Conservation (phyloP, 2,113 vertebrate species). For the Parus major region DNA sequence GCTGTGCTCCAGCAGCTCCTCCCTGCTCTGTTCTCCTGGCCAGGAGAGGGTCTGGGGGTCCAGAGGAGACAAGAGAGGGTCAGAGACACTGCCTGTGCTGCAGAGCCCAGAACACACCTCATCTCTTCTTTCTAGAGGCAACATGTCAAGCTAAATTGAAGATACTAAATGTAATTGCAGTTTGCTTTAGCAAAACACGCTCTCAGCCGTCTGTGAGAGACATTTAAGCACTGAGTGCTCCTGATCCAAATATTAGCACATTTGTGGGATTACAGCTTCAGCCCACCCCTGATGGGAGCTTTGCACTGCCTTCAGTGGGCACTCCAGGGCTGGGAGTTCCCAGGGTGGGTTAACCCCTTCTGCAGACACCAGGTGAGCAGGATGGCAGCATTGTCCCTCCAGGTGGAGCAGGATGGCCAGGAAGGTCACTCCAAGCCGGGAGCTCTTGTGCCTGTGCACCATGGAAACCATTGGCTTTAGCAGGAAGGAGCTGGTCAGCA, state of each 20-base stretch:
- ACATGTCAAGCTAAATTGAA: slow-evolving; percentile 12
- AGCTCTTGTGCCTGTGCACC: neutral
- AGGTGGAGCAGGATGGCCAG: neutral
- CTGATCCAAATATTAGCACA: slow-evolving; percentile 4
- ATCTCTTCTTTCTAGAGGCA: neutral
- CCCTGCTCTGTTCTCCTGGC: neutral
- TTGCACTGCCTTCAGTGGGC: neutral
- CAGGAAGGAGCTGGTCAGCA: neutral
- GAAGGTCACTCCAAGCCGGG: neutral
- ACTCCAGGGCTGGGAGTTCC: neutral
- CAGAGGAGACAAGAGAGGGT: neutral
- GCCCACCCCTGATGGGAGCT: neutral
- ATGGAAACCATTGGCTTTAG: neutral
- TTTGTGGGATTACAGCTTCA: neutral
- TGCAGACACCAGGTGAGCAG: neutral
- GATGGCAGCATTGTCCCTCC: accelerated
- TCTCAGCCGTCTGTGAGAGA: neutral
- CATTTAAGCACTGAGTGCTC: neutral
- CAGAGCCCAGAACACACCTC: neutral
- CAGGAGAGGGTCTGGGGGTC: neutral
- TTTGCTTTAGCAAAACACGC: slow-evolving; percentile 41
- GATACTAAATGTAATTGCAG: slow-evolving; percentile 11
- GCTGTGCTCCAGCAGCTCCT: neutral
- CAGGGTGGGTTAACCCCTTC: neutral
- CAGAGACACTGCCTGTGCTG: neutral